These are phyloP conservation scores for Darevskia nairensis DNA, from an alignment of 2,797 vertebrate genomes.

Conservation along the genomic window DNA sequence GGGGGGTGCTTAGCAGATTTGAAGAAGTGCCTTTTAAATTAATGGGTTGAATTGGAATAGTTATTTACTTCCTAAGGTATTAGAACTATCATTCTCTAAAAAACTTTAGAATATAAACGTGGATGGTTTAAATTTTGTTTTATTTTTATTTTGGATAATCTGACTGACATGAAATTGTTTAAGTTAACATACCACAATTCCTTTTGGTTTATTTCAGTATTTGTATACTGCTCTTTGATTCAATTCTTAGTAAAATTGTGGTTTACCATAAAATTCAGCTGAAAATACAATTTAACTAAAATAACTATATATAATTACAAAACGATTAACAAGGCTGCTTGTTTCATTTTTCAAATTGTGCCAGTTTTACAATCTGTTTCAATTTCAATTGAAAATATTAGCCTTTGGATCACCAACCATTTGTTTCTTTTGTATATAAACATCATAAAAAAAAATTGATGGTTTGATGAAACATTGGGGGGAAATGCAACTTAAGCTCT, in stretches of 20 bases:
- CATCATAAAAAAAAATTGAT: not conserved
- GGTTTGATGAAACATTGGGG: not conserved
- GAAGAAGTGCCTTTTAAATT: not conserved
- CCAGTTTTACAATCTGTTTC: not conserved
- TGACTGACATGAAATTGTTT: not conserved
- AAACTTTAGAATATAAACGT: not conserved
- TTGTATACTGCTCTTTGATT: not conserved
- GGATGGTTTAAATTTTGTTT: not conserved
- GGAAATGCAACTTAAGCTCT: not conserved
- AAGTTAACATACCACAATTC: not conserved
- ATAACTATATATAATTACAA: not conserved
- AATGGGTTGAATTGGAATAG: not conserved
- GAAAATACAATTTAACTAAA: not conserved
- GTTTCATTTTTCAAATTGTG: not conserved
- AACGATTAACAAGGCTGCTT: not conserved
- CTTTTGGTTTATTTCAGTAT: not conserved
- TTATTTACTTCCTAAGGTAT: not conserved
- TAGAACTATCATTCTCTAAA: not conserved
- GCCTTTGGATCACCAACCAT: not conserved
- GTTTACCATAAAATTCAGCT: not conserved
- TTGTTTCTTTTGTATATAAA: not conserved
- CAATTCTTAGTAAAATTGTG: not conserved
- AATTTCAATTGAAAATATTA: conserved; percentile 2
- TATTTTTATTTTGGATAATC: not conserved
- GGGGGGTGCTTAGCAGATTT: not conserved